phyloP scores from a whole-genome alignment of 2,888 invertebrate species.

The Pandemis corylana region DNA sequence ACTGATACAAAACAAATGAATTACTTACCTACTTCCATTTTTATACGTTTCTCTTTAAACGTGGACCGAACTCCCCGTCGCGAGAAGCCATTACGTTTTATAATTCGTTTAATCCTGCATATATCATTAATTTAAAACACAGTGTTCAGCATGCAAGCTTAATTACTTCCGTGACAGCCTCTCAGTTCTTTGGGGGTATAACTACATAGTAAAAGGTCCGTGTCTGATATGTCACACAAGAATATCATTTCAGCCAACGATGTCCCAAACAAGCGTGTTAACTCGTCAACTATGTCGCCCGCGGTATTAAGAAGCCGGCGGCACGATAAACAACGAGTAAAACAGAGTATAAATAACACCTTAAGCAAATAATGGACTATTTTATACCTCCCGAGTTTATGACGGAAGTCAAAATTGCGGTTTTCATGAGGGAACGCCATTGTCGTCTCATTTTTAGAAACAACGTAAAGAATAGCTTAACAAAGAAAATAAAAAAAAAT shows the following conservation, averaged over 20 bases:
- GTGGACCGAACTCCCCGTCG: not conserved
- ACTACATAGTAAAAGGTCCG: not conserved
- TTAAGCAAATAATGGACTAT: constrained; percentile 51
- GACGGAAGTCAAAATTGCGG: constrained; percentile 34
- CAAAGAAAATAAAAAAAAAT: not conserved
- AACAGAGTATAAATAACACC: constrained; percentile 53
- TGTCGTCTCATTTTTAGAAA: constrained; percentile 18
- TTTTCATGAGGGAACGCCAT: constrained; percentile 19
- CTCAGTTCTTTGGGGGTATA: not conserved
- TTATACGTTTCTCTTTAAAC: too few species aligned
- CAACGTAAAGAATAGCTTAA: not conserved
- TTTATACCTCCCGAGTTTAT: constrained; percentile 45
- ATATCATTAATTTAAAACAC: too few species aligned
- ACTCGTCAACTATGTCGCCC: constrained; percentile 53
- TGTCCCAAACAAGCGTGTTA: constrained; percentile 67
- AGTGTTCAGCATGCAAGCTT: not conserved
- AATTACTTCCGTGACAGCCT: not conserved
- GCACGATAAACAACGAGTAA: constrained; percentile 51
- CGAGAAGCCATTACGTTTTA: too few species aligned
- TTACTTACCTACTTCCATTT: too few species aligned
- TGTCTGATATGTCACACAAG: constrained; percentile 46
- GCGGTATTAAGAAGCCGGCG: constrained; percentile 59
- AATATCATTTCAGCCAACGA: constrained; percentile 58
- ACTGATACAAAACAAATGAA: too few species aligned
- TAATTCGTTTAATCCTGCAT: too few species aligned